These are phyloP conservation scores for Tipula lateralis DNA, from an alignment of 2,888 invertebrate species.

Conservation along the genomic window DNA sequence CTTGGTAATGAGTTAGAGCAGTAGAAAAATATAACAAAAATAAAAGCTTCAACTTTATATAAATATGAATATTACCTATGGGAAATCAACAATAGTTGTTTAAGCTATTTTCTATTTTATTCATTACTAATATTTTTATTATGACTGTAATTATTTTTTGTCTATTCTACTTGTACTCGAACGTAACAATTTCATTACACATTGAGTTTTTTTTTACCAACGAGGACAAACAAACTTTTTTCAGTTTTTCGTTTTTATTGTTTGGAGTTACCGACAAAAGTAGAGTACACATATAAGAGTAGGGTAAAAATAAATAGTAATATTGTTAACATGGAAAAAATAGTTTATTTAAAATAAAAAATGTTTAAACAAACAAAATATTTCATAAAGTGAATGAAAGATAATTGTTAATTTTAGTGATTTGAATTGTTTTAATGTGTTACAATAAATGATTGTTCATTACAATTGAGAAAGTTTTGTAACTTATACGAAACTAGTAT, in stretches of 20 bases:
- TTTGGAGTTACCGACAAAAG: not conserved
- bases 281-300: too few species aligned
- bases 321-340: not conserved
- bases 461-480: not conserved
- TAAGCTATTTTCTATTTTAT: not conserved
- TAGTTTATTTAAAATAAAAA: not conserved
- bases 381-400: not conserved
- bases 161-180: not conserved
- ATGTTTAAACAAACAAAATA: not conserved
- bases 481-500: too few species aligned
- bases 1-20: not conserved
- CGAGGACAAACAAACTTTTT: constrained; percentile 11
- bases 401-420: not conserved
- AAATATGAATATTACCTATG: constrained; percentile 1
- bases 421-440: not conserved
- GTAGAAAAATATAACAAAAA: not conserved
- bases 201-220: not conserved
- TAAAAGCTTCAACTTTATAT: not conserved
- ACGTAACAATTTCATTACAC: not conserved
- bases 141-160: not conserved
- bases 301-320: too few species aligned
- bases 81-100: constrained; percentile 6
- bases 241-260: not conserved
- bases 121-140: not conserved
- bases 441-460: not conserved